Conservation (phyloP, 1,140 invertebrate species). For the Drosophila pseudoobscura region DNA sequence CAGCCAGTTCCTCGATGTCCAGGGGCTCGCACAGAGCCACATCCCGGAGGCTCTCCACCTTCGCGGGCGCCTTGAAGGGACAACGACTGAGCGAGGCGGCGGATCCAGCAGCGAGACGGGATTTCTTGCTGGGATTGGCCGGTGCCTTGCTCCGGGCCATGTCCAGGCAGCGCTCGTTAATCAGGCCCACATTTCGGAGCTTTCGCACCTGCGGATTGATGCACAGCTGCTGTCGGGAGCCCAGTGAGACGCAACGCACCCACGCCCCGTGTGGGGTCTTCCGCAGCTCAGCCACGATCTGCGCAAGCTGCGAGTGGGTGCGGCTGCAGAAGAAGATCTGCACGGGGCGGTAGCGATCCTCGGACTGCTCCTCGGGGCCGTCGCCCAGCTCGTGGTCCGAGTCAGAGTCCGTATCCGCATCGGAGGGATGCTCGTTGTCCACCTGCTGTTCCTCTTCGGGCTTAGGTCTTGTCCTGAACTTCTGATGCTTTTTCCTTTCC, state of each 20-base stretch:
- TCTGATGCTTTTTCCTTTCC: constrained; percentile 3
- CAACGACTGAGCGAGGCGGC: constrained; percentile 76
- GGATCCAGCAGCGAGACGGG: constrained; percentile 24
- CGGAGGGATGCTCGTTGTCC: not conserved
- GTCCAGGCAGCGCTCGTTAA: constrained; percentile 97
- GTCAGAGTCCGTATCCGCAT: constrained; percentile 36
- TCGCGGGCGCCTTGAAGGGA: constrained; percentile 89
- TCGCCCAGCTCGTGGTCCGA: constrained; percentile 80
- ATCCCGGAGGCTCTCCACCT: constrained; percentile 87
- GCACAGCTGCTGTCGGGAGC: constrained; percentile 96
- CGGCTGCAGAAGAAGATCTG: constrained; percentile 97
- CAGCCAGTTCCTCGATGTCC: constrained; percentile 95
- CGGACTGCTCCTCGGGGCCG: constrained; percentile 80
- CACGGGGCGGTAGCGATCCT: constrained; percentile 82
- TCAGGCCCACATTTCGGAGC: constrained; percentile 90
- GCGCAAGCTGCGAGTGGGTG: constrained; percentile 97
- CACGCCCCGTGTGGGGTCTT: constrained; percentile 90
- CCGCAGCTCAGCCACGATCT: constrained; percentile 96
- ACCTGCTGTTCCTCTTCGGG: not conserved
- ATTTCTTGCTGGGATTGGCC: constrained; percentile 88
- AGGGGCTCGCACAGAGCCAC: constrained; percentile 88
- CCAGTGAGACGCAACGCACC: constrained; percentile 92
- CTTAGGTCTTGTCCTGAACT: no score
- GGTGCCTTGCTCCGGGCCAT: constrained; percentile 81
- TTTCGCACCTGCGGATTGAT: constrained; percentile 92